Evolutionary conservation across 2,113 vertebrate genomes (phyloP).

Genomic region (Pollimyrus isidori): DNA sequence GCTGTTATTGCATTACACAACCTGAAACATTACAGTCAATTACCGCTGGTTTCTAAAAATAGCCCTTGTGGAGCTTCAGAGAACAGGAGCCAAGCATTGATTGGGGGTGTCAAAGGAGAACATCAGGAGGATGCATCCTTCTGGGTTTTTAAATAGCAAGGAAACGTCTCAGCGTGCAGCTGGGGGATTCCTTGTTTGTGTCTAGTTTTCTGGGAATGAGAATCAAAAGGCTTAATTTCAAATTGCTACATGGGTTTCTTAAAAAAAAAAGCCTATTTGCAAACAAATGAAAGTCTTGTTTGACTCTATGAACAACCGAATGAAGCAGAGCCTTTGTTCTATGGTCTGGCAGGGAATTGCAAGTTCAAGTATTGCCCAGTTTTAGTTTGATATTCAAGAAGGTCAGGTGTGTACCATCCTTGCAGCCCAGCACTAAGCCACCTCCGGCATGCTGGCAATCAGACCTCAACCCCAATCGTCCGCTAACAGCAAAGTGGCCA

Average conservation of each 20-base stretch:
- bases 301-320: neutral
- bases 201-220: neutral
- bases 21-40: neutral
- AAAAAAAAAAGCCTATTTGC: neutral
- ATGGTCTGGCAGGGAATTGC: neutral
- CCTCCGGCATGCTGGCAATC: neutral
- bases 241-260: neutral
- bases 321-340: neutral
- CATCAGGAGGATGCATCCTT: neutral
- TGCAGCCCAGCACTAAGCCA: neutral
- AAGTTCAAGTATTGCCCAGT: neutral
- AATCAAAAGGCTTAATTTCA: neutral
- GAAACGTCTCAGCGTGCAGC: neutral
- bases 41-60: neutral
- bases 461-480: neutral
- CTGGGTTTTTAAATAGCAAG: neutral
- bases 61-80: neutral
- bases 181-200: constrained; percentile 14
- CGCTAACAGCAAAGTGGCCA: neutral
- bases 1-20: neutral
- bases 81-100: neutral
- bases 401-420: neutral
- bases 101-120: neutral
- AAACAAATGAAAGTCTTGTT: neutral
- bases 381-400: neutral